Evolutionary conservation across 2,888 invertebrate species (phyloP).

Genomic region (Microctonus hyperodae): DNA sequence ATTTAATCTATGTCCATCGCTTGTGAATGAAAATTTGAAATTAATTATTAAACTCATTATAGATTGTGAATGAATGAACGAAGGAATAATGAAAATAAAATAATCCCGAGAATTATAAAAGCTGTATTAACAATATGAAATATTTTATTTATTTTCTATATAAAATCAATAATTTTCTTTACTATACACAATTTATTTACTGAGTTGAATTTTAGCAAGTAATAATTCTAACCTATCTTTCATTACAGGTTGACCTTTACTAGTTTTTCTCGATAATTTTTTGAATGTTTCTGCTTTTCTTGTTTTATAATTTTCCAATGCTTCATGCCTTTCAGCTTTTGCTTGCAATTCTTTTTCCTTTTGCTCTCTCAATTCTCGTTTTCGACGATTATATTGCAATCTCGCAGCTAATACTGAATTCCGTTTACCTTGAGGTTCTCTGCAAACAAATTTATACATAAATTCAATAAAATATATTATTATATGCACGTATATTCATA

Average conservation of each 20-base stretch:
- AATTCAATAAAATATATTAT: background rate
- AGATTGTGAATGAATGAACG: no score
- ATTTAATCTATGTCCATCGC: no score
- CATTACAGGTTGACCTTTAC: slow-evolving; percentile 87
- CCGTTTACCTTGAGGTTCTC: slow-evolving; percentile 42
- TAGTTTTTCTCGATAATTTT: slow-evolving; percentile 78
- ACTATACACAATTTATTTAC: background rate
- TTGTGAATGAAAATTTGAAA: no score
- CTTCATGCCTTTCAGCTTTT: slow-evolving; percentile 69
- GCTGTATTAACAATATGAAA: no score
- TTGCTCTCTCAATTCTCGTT: slow-evolving; percentile 66
- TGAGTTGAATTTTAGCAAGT: slow-evolving; percentile 76
- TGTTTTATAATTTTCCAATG: slow-evolving; percentile 72
- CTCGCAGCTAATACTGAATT: slow-evolving; percentile 66
- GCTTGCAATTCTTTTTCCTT: slow-evolving; percentile 67
- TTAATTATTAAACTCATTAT: no score
- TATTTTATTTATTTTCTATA: background rate
- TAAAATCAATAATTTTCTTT: background rate
- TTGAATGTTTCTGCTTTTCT: slow-evolving; percentile 76
- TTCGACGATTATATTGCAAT: slow-evolving; percentile 53
- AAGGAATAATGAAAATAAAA: no score
- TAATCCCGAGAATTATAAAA: no score
- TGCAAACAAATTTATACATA: slow-evolving; percentile 29
- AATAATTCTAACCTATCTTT: slow-evolving; percentile 80
- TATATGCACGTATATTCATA: background rate